Evolutionary conservation across 1,140 invertebrate species (phyloP), one percentile per base, ranked within the genome.

Genomic region (Callitettix versicolor): DNA sequence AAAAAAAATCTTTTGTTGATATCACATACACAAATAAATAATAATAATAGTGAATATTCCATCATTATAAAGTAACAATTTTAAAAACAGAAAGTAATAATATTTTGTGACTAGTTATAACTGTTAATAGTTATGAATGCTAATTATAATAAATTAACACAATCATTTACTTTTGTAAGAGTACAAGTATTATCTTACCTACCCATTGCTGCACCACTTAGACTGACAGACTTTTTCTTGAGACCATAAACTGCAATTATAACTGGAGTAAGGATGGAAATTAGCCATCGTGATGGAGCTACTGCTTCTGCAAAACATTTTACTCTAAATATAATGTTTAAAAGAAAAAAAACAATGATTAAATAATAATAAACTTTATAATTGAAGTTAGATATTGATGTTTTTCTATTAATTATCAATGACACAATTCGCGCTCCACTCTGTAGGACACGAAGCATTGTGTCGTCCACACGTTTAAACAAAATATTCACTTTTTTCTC

Each of bases 161-260:
- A n/a, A n/a, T n/a, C n/a, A n/a, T n/a, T n/a, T n/a, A n/a, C n/a
- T n/a, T n/a, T n/a, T n/a, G n/a, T n/a, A n/a, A n/a, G n/a, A n/a
- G n/a, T n/a, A 30, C 26, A 30, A 30, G 26, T 30, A 9, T 4
- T 30, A 30, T 30, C 26, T 49, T 40, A 47, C 56, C 65, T 70
- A 81, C 85, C 86, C 59, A 86, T 68, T 5, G 82, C 56, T 22
- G 85, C 85, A 20, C 88, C 88, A 58, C 79, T 84, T 12, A 74
- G 62, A 64, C 78, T 79, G 0, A 91, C 64, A 64, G 80, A 85
- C 59, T 81, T 80, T 56, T 75, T 79, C 52, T 71, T 78, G 30
- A 85, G 66, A 0, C 85, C 86, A 73, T 81, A 81, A 1, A 75
- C 63, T 43, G 78, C 74, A 58, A 88, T 75, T 0, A 78, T 56